A percentile compares a stretch with the other conserved stretches of the same genome.
phyloP scores from a whole-genome alignment of 1,140 invertebrate genomes.

The Zophobas morio region DNA sequence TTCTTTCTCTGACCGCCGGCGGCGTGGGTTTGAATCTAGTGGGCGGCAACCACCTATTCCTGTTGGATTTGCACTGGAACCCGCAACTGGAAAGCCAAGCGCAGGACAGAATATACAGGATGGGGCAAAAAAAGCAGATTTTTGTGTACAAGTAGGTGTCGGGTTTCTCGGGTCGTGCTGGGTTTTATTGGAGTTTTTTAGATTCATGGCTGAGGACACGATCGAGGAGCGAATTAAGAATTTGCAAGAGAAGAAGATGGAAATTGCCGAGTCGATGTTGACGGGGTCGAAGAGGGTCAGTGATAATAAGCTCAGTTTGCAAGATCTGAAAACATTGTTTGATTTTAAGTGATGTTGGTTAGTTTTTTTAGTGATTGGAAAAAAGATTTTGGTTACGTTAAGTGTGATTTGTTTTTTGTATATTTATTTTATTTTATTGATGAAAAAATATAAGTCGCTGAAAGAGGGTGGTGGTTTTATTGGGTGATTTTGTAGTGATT shows the following conservation, averaged over 20 bases:
- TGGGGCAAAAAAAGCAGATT: slow-evolving; percentile 88
- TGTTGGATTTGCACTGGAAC: slow-evolving; percentile 96
- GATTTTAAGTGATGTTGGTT: slow-evolving; percentile 68
- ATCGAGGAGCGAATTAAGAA: slow-evolving; percentile 87
- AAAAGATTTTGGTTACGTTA: no score
- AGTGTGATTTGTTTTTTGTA: no score
- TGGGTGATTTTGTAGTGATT: no score
- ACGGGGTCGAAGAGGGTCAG: slow-evolving; percentile 74
- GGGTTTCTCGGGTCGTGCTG: not conserved
- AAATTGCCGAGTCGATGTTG: slow-evolving; percentile 84
- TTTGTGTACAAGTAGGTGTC: slow-evolving; percentile 83
- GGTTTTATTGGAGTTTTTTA: slow-evolving; percentile 64
- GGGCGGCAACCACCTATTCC: slow-evolving; percentile 90
- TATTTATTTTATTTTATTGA: no score
- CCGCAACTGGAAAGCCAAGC: slow-evolving; percentile 94
- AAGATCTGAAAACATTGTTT: slow-evolving; percentile 87
- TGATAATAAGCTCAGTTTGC: slow-evolving; percentile 79
- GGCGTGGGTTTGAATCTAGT: slow-evolving; percentile 93
- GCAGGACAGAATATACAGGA: slow-evolving; percentile 91
- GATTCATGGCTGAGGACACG: slow-evolving; percentile 86
- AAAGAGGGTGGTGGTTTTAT: no score
- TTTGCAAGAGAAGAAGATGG: slow-evolving; percentile 85
- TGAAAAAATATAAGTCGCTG: no score
- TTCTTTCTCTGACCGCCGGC: slow-evolving; percentile 90
- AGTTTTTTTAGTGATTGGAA: no score